Conservation (phyloP, 2,888 invertebrate genomes). For the Yponomeuta plumbellus region DNA sequence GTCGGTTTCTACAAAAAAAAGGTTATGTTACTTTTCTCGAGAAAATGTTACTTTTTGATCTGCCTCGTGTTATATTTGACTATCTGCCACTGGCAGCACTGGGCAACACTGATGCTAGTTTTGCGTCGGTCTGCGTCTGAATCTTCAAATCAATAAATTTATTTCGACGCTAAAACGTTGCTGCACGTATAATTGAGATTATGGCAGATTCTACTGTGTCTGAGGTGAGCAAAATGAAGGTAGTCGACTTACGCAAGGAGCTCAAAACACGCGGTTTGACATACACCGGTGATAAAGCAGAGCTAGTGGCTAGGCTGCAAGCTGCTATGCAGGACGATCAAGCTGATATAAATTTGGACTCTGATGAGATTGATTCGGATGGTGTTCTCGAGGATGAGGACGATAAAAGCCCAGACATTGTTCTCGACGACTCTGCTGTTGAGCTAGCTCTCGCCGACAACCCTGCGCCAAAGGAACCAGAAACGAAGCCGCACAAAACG, state of each 20-base stretch:
- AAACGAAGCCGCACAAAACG: conserved; percentile 44
- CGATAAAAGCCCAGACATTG: conserved; percentile 58
- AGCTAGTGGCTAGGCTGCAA: conserved; percentile 86
- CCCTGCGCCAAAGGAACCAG: conserved; percentile 31
- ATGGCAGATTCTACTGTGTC: conserved; percentile 40
- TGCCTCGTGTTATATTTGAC: too few relatives aligned
- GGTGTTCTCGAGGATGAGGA: conserved; percentile 74
- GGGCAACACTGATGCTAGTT: too few relatives aligned
- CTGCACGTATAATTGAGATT: not conserved
- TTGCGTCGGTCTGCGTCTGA: too few relatives aligned
- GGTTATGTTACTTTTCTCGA: too few relatives aligned
- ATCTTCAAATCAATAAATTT: not conserved
- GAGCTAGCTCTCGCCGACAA: conserved; percentile 55
- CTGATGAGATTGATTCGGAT: conserved; percentile 72
- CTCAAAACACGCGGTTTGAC: conserved; percentile 86
- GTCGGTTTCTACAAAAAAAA: too few relatives aligned
- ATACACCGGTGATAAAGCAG: conserved; percentile 87
- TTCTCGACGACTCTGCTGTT: conserved; percentile 52
- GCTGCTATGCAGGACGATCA: conserved; percentile 66
- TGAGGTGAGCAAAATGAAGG: conserved; percentile 77
- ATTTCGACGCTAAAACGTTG: not conserved
- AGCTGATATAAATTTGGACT: conserved; percentile 58
- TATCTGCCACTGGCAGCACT: too few relatives aligned
- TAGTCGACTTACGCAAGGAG: conserved; percentile 89
- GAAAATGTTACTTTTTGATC: too few relatives aligned